A percentile compares a stretch with the other conserved stretches of the same genome.
Conservation (phyloP, 2,888 invertebrate species). For the Lordiphosa fenestrarum region DNA sequence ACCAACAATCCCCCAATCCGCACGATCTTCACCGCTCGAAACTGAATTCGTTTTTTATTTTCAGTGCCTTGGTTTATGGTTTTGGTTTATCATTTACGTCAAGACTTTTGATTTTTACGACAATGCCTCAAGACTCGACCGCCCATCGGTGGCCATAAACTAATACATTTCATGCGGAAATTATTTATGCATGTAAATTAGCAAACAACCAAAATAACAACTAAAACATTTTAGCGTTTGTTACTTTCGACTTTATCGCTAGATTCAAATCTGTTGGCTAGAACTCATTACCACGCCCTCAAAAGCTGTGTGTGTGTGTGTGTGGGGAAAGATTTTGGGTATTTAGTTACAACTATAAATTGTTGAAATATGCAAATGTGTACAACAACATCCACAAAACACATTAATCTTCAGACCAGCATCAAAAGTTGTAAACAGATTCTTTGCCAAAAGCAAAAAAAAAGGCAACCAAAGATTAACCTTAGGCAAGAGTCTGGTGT, state of each 20-base stretch:
- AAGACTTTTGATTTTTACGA: too few species aligned
- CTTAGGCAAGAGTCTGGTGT: slow-evolving; percentile 10
- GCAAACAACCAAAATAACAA: slow-evolving; percentile 29
- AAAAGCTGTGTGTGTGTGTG: background rate
- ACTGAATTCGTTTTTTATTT: too few species aligned
- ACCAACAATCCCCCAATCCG: too few species aligned
- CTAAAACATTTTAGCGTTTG: slow-evolving; percentile 23
- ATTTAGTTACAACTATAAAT: slow-evolving; percentile 41
- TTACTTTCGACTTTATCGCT: slow-evolving; percentile 51
- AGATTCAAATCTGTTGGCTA: slow-evolving; percentile 34
- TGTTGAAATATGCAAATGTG: slow-evolving; percentile 44
- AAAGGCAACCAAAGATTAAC: slow-evolving; percentile 7
- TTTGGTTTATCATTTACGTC: too few species aligned
- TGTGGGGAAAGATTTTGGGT: slow-evolving; percentile 10
- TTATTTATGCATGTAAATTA: slow-evolving; percentile 54
- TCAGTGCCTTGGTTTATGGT: too few species aligned
- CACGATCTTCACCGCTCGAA: too few species aligned
- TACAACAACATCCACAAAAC: slow-evolving; percentile 12
- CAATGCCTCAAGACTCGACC: slow-evolving; percentile 12
- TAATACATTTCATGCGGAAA: slow-evolving; percentile 58
- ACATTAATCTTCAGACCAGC: slow-evolving; percentile 33
- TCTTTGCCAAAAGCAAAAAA: slow-evolving; percentile 31
- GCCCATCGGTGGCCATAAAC: slow-evolving; percentile 49
- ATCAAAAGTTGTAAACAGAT: slow-evolving; percentile 27
- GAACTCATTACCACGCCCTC: slow-evolving; percentile 58